Conservation (phyloP, 2,888 invertebrate species). For the Lepidocyrtoides sp. region DNA sequence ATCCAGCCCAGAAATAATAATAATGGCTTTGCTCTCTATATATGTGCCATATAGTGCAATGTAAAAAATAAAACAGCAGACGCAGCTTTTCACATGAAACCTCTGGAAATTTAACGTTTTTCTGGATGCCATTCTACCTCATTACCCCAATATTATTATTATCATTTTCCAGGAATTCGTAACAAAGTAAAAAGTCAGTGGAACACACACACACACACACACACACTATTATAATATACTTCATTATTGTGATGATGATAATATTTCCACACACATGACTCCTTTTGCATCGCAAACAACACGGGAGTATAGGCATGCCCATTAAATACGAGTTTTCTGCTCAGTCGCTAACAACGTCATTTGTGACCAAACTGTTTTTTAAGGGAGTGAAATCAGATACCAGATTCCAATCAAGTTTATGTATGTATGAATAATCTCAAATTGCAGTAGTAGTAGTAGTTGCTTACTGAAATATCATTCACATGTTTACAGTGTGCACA, state of each 20-base stretch:
- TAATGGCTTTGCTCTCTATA: neutral
- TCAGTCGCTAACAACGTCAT: too few relatives aligned
- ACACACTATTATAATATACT: neutral
- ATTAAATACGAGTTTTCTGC: neutral
- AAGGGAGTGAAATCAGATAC: slow-evolving; percentile 15
- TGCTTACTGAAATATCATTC: too few relatives aligned
- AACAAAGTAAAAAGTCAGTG: slow-evolving; percentile 1
- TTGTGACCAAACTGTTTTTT: slow-evolving; percentile 4
- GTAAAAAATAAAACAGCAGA: slow-evolving; percentile 39
- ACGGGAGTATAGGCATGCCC: too few relatives aligned
- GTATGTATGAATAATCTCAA: neutral
- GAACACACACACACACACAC: neutral
- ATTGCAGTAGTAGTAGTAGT: slow-evolving; percentile 23
- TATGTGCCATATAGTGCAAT: neutral
- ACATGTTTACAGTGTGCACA: too few relatives aligned
- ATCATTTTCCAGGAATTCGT: slow-evolving; percentile 32
- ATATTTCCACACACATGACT: neutral
- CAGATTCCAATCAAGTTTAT: slow-evolving; percentile 31
- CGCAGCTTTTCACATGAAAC: slow-evolving; percentile 3
- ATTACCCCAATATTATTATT: slow-evolving; percentile 52
- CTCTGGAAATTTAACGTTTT: neutral
- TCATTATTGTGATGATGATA: neutral
- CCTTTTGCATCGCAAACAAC: too few relatives aligned
- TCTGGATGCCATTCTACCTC: slow-evolving; percentile 52
- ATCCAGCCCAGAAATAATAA: slow-evolving; percentile 4